phyloP scores from a whole-genome alignment of 2,888 invertebrate genomes.

The Ennomos erosarius region DNA sequence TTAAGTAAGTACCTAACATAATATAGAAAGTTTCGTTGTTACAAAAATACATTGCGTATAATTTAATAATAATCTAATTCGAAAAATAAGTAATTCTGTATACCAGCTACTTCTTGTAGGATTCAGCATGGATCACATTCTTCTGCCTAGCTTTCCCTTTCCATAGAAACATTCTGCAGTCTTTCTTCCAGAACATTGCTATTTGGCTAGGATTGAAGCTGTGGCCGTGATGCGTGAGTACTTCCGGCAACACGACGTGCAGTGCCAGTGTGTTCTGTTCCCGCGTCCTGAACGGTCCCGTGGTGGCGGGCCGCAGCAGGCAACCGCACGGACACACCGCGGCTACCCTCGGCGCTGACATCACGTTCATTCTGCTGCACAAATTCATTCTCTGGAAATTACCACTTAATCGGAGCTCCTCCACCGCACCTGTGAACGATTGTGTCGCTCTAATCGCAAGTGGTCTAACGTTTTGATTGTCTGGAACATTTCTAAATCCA shows the following conservation, averaged over 20 bases:
- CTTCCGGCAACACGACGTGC: conserved; percentile 81
- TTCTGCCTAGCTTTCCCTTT: conserved; percentile 72
- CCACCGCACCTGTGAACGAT: conserved; percentile 75
- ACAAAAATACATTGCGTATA: conserved; percentile 34
- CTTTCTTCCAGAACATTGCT: conserved; percentile 89
- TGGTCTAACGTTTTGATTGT: conserved; percentile 68
- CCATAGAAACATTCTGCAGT: conserved; percentile 89
- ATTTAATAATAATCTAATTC: conserved; percentile 40
- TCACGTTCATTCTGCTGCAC: conserved; percentile 63
- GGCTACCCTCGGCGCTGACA: conserved; percentile 58
- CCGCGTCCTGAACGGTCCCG: conserved; percentile 72
- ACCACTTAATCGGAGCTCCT: conserved; percentile 67
- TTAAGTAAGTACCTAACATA: conserved; percentile 37
- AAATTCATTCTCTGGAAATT: conserved; percentile 72
- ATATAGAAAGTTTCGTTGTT: conserved; percentile 26
- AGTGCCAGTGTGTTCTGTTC: conserved; percentile 74
- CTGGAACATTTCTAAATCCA: conserved; percentile 68
- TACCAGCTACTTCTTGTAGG: conserved; percentile 51
- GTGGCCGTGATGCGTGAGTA: conserved; percentile 83
- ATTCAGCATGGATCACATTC: conserved; percentile 60
- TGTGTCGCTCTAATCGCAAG: conserved; percentile 75
- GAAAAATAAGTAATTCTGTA: conserved; percentile 10
- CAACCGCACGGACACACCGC: conserved; percentile 79
- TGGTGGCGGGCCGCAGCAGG: conserved; percentile 62
- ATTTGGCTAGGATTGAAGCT: conserved; percentile 85